Percentiles rank a stretch among this genome's conserved stretches.
Conservation (phyloP, 2,113 vertebrate genomes). For the Poeciliopsis prolifica region DNA sequence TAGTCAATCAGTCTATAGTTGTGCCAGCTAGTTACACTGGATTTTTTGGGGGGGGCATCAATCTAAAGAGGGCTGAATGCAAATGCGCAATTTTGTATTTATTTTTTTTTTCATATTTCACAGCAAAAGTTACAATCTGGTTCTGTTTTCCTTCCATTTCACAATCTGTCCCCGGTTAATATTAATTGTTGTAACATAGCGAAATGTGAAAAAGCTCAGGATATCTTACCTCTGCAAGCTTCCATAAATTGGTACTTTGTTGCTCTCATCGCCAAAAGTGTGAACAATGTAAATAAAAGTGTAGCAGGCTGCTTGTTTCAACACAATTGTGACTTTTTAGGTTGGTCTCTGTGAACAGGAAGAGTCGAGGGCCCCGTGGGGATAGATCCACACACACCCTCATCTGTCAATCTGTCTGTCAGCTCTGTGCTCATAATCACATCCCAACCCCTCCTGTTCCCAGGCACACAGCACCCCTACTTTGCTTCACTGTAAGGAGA, state of each 20-base stretch:
- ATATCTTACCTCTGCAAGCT: background rate
- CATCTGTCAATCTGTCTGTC: conserved; percentile 65
- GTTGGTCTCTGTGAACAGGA: conserved; percentile 59
- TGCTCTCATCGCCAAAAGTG: conserved; percentile 51
- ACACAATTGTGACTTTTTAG: conserved; percentile 39
- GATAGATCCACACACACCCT: conserved; percentile 42
- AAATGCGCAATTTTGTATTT: background rate
- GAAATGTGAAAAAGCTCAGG: background rate
- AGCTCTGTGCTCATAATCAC: conserved; percentile 73
- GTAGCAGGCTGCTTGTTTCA: conserved; percentile 43
- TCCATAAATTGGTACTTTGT: conserved; percentile 52
- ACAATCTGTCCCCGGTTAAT: background rate
- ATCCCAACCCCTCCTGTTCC: conserved; percentile 66
- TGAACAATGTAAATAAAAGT: conserved; percentile 69
- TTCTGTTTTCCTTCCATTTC: background rate
- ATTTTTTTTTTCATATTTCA: background rate
- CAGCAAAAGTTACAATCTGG: background rate
- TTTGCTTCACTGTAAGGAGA: conserved; percentile 52
- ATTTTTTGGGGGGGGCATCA: too few relatives aligned
- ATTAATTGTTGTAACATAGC: too few relatives aligned
- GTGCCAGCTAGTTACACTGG: too few relatives aligned
- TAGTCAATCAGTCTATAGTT: background rate
- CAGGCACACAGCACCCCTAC: conserved; percentile 55
- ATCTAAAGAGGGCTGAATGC: background rate
- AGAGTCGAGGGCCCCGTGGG: conserved; percentile 59